These are phyloP conservation scores for Orthosia gracilis DNA, from an alignment of 2,888 invertebrate species.

Conservation along the genomic window DNA sequence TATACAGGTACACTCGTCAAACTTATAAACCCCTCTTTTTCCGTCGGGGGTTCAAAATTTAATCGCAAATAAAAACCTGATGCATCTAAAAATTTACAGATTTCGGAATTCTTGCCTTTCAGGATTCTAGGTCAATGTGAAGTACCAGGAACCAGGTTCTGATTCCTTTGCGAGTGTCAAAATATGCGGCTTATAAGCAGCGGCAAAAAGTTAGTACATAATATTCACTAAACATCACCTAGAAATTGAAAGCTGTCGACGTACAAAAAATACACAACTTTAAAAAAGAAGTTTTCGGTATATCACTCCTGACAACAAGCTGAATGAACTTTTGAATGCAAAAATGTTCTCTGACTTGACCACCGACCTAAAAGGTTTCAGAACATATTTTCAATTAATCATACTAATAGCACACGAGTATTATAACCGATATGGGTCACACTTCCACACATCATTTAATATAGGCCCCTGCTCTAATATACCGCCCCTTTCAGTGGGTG, in stretches of 20 bases:
- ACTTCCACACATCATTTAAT: conserved; percentile 27
- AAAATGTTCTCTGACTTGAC: background rate
- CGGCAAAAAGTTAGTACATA: too few species aligned
- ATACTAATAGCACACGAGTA: conserved; percentile 41
- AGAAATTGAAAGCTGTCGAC: conserved; percentile 1
- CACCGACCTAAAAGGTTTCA: conserved; percentile 35
- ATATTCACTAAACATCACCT: background rate
- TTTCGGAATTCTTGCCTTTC: too few species aligned
- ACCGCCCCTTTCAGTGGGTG: background rate
- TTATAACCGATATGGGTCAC: conserved; percentile 47
- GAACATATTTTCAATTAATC: conserved; percentile 52
- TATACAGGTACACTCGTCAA: too few species aligned
- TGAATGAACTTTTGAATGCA: background rate
- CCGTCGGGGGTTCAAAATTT: too few species aligned
- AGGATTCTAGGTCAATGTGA: too few species aligned
- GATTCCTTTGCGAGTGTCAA: too few species aligned
- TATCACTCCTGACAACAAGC: background rate
- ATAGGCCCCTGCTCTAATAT: background rate
- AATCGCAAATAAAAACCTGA: too few species aligned
- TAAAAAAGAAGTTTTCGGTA: background rate
- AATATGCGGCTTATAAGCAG: too few species aligned
- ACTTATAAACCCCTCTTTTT: too few species aligned
- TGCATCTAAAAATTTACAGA: too few species aligned
- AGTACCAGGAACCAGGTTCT: too few species aligned
- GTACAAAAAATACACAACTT: too few species aligned